Base-by-base conservation (phyloP, 1,140 invertebrate genomes). In the Euwallacea similis region DNA sequence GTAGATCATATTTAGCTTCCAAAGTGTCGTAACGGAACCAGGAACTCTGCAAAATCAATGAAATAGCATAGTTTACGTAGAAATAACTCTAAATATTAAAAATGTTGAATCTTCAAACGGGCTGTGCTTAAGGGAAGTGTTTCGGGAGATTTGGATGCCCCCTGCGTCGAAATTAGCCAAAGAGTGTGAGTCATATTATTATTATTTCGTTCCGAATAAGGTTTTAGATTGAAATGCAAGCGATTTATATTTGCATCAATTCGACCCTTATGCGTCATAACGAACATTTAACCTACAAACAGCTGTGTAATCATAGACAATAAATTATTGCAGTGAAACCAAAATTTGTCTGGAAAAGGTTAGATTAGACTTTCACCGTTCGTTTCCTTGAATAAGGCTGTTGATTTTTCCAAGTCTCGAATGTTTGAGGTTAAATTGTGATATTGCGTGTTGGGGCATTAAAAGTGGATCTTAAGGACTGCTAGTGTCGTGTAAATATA, bases 401-500 rank as follows among this genome's bases (percentile, higher is more conserved):
- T 33, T 33, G 21, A 33, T 33, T 33, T 33, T 33, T 33, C 21
- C 21, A 33, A 33, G 21, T 33, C 21, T 33, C 21, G 43, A 50
- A 33, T 8, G n/a, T 69, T 62, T 69, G 59, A 4, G 67, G 44
- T 69, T 62, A 69, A 62, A 62, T 69, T 61, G n/a, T 7, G 62
- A 69, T n/a, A 62, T 16, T 41, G 13, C 11, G 54, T 56, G 42
- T 42, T 41, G n/a, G 16, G 46, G 42, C 16, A 41, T 16, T 13
- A 72, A 67, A 72, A 59, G 64, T 71, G 74, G 73, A 75, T 76
- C 73, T 77, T 73, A 61, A 78, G 77, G 76, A 76, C 78, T 79
- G 77, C 76, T 77, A 77, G 76, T 79, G 77, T 79, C 76, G 73
- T 77, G 76, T 79, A 79, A 73, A 77, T 79, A 78, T 78, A 69